phyloP scores from a whole-genome alignment of 2,888 invertebrate species.

The Drosophila colorata region DNA sequence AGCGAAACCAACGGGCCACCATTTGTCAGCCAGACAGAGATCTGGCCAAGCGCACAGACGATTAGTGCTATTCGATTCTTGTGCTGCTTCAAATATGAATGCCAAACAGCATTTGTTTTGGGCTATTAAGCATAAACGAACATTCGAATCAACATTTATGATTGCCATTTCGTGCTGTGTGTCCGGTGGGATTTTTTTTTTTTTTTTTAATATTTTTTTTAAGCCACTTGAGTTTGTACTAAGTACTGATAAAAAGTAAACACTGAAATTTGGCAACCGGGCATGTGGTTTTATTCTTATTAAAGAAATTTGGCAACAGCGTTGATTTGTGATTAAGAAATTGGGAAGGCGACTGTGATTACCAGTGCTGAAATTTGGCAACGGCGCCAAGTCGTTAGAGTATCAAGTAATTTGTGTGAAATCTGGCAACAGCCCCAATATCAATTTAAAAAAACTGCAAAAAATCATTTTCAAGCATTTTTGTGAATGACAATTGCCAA shows the following conservation, averaged over 20 bases:
- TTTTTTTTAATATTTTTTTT: neutral
- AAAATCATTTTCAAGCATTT: no score
- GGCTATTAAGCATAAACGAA: conserved; percentile 71
- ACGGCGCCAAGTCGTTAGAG: neutral
- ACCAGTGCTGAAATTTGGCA: neutral
- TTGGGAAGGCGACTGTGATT: no score
- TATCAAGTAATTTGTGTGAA: neutral
- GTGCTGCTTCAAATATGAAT: conserved; percentile 47
- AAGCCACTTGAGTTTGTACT: no score
- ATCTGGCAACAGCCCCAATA: neutral
- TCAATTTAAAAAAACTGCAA: no score
- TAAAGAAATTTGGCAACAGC: conserved; percentile 2
- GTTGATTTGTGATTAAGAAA: no score
- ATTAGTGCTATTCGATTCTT: conserved; percentile 13
- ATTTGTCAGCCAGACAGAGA: conserved; percentile 34
- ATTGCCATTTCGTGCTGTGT: conserved; percentile 41
- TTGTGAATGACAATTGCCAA: no score
- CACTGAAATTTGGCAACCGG: conserved; percentile 2
- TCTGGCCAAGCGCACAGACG: conserved; percentile 20
- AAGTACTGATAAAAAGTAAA: neutral
- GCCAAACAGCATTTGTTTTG: conserved; percentile 66
- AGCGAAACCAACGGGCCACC: conserved; percentile 7
- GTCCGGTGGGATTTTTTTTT: conserved; percentile 45
- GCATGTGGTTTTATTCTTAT: neutral
- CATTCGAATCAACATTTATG: conserved; percentile 63